Percentiles rank a stretch among this genome's conserved stretches.
These are phyloP conservation scores for Microplitis mediator DNA, from an alignment of 1,140 invertebrate genomes.

Conservation along the genomic window DNA sequence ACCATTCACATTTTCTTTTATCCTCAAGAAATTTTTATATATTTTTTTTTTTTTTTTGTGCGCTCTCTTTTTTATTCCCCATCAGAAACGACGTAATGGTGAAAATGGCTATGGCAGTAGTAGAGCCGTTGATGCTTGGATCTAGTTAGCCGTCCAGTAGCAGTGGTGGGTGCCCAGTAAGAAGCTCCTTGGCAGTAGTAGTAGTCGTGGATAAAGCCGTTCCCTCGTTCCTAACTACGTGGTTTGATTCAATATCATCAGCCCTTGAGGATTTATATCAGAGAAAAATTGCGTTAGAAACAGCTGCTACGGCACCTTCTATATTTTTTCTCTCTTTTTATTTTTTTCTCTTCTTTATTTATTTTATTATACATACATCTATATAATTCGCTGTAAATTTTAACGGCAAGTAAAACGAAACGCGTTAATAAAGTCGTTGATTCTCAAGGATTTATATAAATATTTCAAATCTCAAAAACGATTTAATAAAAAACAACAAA, in stretches of 20 bases:
- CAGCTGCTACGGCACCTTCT: constrained; percentile 39
- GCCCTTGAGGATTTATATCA: constrained; percentile 45
- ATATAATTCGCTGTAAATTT: constrained; percentile 32
- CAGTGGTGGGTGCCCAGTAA: neutral
- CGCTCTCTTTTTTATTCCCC: neutral
- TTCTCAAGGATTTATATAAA: neutral
- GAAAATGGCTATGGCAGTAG: neutral
- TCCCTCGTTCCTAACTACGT: neutral
- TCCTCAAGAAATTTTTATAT: neutral
- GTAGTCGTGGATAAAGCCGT: constrained; percentile 1
- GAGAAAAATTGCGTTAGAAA: constrained; percentile 48
- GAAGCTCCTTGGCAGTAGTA: neutral
- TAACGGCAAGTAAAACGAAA: constrained; percentile 40
- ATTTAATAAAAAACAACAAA: too few species aligned
- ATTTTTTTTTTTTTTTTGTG: neutral
- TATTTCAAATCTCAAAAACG: too few species aligned
- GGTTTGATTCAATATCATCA: constrained; percentile 49
- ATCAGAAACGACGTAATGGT: constrained; percentile 3
- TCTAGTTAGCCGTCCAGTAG: constrained; percentile 7
- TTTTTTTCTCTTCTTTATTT: neutral
- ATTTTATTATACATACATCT: neutral
- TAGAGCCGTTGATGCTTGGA: neutral
- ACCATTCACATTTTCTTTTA: neutral
- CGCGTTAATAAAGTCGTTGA: constrained; percentile 45
- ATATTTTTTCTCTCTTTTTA: constrained; percentile 30